phyloP scores from a whole-genome alignment of 1,140 invertebrate species.

The Sycophaga agraensis region DNA sequence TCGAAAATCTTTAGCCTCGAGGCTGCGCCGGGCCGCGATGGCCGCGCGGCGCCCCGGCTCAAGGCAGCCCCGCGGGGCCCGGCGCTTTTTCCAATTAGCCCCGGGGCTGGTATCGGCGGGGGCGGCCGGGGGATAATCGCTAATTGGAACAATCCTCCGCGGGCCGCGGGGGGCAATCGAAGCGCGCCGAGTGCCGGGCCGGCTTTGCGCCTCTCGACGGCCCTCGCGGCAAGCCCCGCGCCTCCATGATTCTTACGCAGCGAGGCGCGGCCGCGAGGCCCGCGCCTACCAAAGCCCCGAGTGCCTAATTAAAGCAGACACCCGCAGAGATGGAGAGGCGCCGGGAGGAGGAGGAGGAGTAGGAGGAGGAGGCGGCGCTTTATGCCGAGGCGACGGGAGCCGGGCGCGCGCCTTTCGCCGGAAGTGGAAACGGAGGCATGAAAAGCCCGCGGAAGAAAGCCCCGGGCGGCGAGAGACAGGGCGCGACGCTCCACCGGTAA shows the following conservation, averaged over 20 bases:
- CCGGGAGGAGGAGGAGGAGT: constrained; percentile 32
- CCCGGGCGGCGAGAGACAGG: constrained; percentile 19
- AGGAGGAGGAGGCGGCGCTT: background rate
- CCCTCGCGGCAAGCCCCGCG: constrained; percentile 37
- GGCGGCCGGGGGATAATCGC: too few species aligned
- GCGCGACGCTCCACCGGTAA: constrained; percentile 23
- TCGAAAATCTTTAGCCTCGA: too few species aligned
- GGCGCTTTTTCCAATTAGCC: too few species aligned
- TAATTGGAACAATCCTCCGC: constrained; percentile 23
- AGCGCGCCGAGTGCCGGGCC: too few species aligned
- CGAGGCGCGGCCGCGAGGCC: constrained; percentile 43
- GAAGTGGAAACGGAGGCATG: constrained; percentile 35
- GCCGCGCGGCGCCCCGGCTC: too few species aligned
- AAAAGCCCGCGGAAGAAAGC: constrained; percentile 23
- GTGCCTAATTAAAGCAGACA: constrained; percentile 60
- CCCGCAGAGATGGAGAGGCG: constrained; percentile 43
- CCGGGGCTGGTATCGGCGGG: too few species aligned
- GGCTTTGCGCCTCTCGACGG: too few species aligned
- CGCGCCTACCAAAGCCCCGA: too few species aligned
- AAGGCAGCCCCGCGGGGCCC: too few species aligned
- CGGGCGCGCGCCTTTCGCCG: background rate
- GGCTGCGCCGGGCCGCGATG: too few species aligned
- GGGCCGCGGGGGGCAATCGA: background rate
- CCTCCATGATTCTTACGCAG: constrained; percentile 54
- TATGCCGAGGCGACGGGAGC: constrained; percentile 40